Evolutionary conservation across 2,797 vertebrate species (phyloP), one percentile per base, ranked within the genome.

Genomic region (Muraenolepis orangiensis): DNA sequence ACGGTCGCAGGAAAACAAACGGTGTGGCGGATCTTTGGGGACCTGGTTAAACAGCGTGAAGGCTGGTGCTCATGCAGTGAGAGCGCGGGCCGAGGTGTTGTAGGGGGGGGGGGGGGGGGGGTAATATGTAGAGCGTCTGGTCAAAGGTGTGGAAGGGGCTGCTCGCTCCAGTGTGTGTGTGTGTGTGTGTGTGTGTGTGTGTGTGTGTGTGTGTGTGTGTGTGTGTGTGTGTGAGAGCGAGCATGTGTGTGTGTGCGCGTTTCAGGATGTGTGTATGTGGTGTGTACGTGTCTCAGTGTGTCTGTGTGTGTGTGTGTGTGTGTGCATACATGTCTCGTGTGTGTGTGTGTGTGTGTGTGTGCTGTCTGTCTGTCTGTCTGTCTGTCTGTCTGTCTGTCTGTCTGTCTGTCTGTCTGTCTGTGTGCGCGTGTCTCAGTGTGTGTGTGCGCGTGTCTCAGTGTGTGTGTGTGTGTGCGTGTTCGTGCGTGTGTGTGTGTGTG

Each of bases 131-230:
- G 75, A 78, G 78, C 82, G 79, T 87, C 89, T 91, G 87, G 82
- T 83, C 67, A 70, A 72, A 90, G 84, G 90, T 91, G 90, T 88
- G 84, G 85, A 84, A 81, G 75, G 81, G 83, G n/a, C n/a, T n/a
- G n/a, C 76, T 29, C 80, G 75, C 72, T 30, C 51, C 74, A 66
- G 57, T 26, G 64, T 20, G 38, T 46, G 26, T 72, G 69, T 42
- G 36, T 38, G 69, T 20, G 31, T 10, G 31, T 23, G 31, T 70
- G 68, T 20, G 32, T n/a, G 31, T 75, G 74, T 72, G 29, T 74
- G 72, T 81, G 79, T 80, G 74, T 42, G 40, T 42, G 40, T 42
- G 13, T 38, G 36, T 38, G 36, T 38, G 36, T 38, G 36, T 38
- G 36, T 7, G 36, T 11, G 6, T 51, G 5, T 51, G 13, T 51